Evolutionary conservation across 2,797 vertebrate genomes (phyloP).

Genomic region (Fringilla coelebs): DNA sequence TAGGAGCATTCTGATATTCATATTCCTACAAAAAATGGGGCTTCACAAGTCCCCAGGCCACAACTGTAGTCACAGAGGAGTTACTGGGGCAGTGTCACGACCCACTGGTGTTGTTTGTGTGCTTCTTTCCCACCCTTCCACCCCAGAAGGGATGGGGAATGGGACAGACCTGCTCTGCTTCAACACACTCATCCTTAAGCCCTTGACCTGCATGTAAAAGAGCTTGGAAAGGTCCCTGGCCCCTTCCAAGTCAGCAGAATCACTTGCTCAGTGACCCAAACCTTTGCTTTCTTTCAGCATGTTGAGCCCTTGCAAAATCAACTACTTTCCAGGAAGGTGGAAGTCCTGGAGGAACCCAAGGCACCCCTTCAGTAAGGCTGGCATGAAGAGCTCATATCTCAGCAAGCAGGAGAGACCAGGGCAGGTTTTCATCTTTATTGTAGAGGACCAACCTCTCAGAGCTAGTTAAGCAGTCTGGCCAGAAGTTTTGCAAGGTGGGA

Average conservation of each 20-base stretch:
- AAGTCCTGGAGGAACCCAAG: neutral
- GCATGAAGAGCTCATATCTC: neutral
- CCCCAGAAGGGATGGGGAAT: neutral
- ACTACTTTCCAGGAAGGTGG: neutral
- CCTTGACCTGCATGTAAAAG: neutral
- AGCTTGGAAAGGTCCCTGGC: neutral
- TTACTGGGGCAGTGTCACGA: neutral
- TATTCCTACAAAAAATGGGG: neutral
- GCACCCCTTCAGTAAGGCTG: neutral
- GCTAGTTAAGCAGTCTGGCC: neutral
- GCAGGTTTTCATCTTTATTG: neutral
- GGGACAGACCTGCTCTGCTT: neutral
- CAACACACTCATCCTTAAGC: neutral
- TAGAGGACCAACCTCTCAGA: neutral
- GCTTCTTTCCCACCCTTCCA: neutral
- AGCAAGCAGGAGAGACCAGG: neutral
- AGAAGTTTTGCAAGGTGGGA: accelerated
- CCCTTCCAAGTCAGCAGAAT: neutral
- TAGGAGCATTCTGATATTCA: neutral
- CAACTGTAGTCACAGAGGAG: neutral
- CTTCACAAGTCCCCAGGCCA: neutral
- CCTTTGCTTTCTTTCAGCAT: neutral
- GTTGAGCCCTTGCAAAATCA: neutral
- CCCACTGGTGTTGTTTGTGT: neutral
- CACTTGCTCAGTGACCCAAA: neutral